Evolutionary conservation across 2,797 vertebrate genomes (phyloP).

Genomic region (Acipenser oxyrinchus): DNA sequence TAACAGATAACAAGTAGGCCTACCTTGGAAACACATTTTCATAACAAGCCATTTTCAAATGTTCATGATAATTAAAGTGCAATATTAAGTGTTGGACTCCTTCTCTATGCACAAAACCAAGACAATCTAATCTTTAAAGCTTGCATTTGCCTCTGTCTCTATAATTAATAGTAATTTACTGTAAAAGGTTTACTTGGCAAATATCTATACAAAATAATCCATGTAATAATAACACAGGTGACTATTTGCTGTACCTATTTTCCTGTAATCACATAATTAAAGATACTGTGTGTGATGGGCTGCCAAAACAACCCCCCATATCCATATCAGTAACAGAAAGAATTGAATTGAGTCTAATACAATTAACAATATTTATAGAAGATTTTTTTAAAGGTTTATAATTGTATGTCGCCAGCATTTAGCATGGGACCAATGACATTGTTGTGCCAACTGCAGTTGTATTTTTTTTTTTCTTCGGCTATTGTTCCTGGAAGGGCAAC

Average conservation of each 20-base stretch:
- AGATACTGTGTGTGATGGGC: background rate
- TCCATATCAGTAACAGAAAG: background rate
- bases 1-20: too few relatives aligned
- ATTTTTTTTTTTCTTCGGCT: constrained; percentile 52
- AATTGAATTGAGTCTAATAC: constrained; percentile 11
- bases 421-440: constrained; percentile 51
- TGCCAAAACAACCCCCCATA: background rate
- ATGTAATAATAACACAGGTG: background rate
- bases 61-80: too few relatives aligned
- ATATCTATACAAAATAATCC: background rate
- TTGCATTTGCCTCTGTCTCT: background rate
- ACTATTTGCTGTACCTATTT: background rate
- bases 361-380: constrained; percentile 39
- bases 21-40: too few relatives aligned
- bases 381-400: constrained; percentile 43
- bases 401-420: constrained; percentile 54
- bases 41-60: too few relatives aligned
- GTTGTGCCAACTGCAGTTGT: constrained; percentile 55
- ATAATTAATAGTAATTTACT: background rate
- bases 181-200: background rate
- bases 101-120: too few relatives aligned
- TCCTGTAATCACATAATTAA: constrained; percentile 1
- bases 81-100: too few relatives aligned
- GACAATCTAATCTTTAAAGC: too few relatives aligned
- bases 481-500: constrained; percentile 61